These are phyloP conservation scores for Aphis craccivora DNA, from an alignment of 1,140 invertebrate species.

Conservation along the genomic window DNA sequence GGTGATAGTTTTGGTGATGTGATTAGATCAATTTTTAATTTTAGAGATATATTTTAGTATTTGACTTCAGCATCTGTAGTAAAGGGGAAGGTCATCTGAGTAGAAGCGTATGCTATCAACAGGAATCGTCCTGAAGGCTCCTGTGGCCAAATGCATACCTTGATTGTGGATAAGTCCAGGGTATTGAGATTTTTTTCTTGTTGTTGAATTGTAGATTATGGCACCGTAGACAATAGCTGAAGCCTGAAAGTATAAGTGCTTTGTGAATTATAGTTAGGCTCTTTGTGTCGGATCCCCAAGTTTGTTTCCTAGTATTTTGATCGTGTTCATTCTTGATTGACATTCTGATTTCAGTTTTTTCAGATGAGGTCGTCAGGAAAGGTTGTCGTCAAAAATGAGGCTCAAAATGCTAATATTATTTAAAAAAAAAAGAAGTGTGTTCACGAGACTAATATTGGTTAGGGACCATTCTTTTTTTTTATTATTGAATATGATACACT, in stretches of 20 bases:
- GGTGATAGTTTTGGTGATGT: not conserved
- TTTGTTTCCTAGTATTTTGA: conserved; percentile 2
- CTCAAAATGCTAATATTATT: not conserved
- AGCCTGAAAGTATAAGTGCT: not conserved
- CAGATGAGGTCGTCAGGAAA: not conserved
- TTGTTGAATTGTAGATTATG: not conserved
- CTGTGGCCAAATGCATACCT: not conserved
- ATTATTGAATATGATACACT: not conserved
- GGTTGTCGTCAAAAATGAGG: conserved; percentile 27
- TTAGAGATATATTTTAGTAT: not conserved
- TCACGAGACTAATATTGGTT: not conserved
- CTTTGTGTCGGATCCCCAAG: not conserved
- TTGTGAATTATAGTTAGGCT: not conserved
- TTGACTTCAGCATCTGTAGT: not conserved
- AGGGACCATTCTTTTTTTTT: conserved; percentile 30
- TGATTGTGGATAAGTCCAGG: conserved; percentile 29
- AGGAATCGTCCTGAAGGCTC: conserved; percentile 17
- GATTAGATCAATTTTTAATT: not conserved
- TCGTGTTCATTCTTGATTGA: conserved; percentile 4
- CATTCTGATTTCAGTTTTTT: conserved; percentile 10
- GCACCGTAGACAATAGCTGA: not conserved
- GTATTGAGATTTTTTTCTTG: not conserved
- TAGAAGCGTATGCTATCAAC: not conserved
- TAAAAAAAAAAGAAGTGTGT: not conserved
- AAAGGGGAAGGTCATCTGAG: not conserved